These are phyloP conservation scores for Nezara viridula DNA, from an alignment of 2,888 invertebrate species.

Conservation along the genomic window DNA sequence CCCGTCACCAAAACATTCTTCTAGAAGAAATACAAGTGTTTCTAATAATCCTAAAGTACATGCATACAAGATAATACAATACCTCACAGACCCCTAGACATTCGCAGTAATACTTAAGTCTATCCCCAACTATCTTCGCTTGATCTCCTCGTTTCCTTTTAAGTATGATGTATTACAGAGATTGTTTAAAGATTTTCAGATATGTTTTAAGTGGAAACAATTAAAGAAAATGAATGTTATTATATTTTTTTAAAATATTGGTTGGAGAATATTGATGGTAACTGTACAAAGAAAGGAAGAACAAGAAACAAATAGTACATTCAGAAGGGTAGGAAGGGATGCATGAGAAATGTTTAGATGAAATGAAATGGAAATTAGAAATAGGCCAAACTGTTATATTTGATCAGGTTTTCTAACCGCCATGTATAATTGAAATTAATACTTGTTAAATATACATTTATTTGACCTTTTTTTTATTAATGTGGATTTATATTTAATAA, in stretches of 20 bases:
- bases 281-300: not conserved
- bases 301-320: not conserved
- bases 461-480: not conserved
- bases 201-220: not conserved
- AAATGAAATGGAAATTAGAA: not conserved
- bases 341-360: not conserved
- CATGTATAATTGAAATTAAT: not conserved
- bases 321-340: not conserved
- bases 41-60: slow-evolving; percentile 45
- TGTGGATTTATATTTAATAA: not conserved
- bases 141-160: slow-evolving; percentile 5
- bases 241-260: not conserved
- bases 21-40: slow-evolving; percentile 47
- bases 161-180: not conserved
- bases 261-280: not conserved
- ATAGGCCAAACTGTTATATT: not conserved
- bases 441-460: not conserved
- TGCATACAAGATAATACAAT: slow-evolving; percentile 56
- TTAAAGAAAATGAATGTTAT: not conserved
- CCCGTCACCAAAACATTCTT: slow-evolving; percentile 46
- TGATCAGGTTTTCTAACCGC: too few relatives aligned
- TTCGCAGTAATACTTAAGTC: not conserved
- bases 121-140: slow-evolving; percentile 50
- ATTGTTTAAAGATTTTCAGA: not conserved
- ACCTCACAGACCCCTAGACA: slow-evolving; percentile 59